phyloP scores from a whole-genome alignment of 2,797 vertebrate genomes.

The Menidia menidia region DNA sequence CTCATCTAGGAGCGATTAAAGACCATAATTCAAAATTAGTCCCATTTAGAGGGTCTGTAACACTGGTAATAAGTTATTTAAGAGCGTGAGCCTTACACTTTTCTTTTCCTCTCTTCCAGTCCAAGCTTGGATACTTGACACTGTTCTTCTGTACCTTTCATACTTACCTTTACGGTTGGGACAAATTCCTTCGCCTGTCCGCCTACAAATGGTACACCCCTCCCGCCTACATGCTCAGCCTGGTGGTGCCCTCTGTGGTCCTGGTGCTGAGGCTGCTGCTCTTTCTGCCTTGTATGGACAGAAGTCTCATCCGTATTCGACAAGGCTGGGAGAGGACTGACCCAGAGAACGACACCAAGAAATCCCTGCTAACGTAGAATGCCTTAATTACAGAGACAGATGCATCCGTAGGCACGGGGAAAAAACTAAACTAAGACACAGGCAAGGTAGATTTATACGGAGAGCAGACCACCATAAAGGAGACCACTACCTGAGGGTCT shows the following conservation, averaged over 20 bases:
- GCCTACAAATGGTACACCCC: conserved; percentile 90
- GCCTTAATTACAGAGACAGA: neutral
- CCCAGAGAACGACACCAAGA: conserved; percentile 37
- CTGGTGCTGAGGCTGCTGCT: conserved; percentile 88
- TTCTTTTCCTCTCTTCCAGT: conserved; percentile 76
- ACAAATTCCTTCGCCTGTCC: conserved; percentile 80
- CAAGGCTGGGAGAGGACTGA: conserved; percentile 92
- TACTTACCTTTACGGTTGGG: conserved; percentile 86
- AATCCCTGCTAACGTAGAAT: conserved; percentile 60
- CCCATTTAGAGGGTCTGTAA: neutral
- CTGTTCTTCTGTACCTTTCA: conserved; percentile 90
- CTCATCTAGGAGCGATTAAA: neutral
- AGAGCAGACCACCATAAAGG: too few species aligned
- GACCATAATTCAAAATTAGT: neutral
- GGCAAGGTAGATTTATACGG: too few species aligned
- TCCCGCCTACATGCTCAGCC: conserved; percentile 83
- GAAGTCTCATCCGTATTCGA: conserved; percentile 85
- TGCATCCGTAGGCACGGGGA: neutral
- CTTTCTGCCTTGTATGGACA: conserved; percentile 89
- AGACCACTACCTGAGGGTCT: too few species aligned
- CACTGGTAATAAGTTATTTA: neutral
- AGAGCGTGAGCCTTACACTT: neutral
- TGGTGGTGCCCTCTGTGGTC: conserved; percentile 87
- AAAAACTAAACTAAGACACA: neutral
- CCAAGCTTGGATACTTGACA: conserved; percentile 91